Percentiles rank a stretch among this genome's conserved stretches.
These are phyloP conservation scores for Temnothorax curvispinosus DNA, from an alignment of 1,140 invertebrate genomes.

Conservation along the genomic window DNA sequence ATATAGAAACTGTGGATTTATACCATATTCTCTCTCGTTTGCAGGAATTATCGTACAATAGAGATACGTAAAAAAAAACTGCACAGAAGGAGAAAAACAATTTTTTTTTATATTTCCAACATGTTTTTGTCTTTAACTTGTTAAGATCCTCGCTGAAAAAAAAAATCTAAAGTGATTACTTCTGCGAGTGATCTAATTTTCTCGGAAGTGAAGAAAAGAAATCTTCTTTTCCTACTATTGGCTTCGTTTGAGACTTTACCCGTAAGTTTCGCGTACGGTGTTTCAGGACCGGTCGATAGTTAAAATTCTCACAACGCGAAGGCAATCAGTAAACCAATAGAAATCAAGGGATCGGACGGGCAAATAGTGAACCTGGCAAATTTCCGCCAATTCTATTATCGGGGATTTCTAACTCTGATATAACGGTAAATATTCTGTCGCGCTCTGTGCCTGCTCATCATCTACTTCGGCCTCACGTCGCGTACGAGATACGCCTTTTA, in stretches of 20 bases:
- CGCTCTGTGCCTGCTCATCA: constrained; percentile 7
- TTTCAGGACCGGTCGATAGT: constrained; percentile 14
- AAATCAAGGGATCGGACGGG: constrained; percentile 71
- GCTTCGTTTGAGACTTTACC: not conserved
- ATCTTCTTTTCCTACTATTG: not conserved
- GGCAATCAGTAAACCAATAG: constrained; percentile 69
- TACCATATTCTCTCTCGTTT: not conserved
- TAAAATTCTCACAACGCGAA: constrained; percentile 68
- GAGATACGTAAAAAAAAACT: not conserved
- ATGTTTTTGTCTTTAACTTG: constrained; percentile 5
- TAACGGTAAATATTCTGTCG: constrained; percentile 68
- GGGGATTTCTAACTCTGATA: constrained; percentile 64
- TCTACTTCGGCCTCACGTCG: constrained; percentile 10
- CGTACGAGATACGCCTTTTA: constrained; percentile 51
- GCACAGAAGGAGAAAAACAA: not conserved
- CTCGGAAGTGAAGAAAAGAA: constrained; percentile 22
- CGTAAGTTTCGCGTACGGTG: constrained; percentile 29
- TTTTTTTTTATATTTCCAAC: not conserved
- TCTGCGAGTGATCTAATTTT: constrained; percentile 34
- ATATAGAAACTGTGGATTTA: not conserved
- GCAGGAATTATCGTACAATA: not conserved
- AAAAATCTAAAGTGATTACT: constrained; percentile 5
- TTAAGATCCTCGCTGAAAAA: constrained; percentile 11
- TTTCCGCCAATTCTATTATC: constrained; percentile 69
- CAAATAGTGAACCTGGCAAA: constrained; percentile 62